Evolutionary conservation across 2,888 invertebrate genomes (phyloP).

Genomic region (Mythimna albipuncta): DNA sequence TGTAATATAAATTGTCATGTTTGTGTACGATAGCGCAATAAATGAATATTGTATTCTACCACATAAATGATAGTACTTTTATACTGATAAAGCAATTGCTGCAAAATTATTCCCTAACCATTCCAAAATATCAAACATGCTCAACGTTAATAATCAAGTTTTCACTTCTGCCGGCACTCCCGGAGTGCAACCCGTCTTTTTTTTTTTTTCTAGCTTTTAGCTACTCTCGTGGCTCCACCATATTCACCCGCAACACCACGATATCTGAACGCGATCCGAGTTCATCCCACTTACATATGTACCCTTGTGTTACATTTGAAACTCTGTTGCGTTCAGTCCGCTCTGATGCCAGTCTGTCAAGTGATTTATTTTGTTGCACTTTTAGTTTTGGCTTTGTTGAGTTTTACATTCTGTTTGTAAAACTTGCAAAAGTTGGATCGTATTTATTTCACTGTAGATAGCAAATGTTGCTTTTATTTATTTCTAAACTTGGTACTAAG

Average conservation of each 20-base stretch:
- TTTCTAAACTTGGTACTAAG: too few relatives aligned
- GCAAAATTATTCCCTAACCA: too few relatives aligned
- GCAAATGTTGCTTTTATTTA: not conserved
- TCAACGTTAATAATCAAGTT: too few relatives aligned
- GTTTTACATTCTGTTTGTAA: conserved; percentile 18
- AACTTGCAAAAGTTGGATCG: not conserved
- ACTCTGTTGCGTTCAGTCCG: conserved; percentile 19
- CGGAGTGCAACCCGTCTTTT: too few relatives aligned
- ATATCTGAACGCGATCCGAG: conserved; percentile 36
- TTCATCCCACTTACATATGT: conserved; percentile 59
- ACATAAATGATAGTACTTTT: too few relatives aligned
- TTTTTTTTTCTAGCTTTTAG: not conserved
- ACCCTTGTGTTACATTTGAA: conserved; percentile 19
- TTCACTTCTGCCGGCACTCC: too few relatives aligned
- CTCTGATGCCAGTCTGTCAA: conserved; percentile 32
- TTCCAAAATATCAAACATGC: too few relatives aligned
- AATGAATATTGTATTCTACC: too few relatives aligned
- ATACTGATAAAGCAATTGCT: too few relatives aligned
- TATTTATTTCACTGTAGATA: not conserved
- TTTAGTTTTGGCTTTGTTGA: conserved; percentile 12
- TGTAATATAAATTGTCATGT: too few relatives aligned
- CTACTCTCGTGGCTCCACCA: conserved; percentile 8
- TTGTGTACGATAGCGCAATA: too few relatives aligned
- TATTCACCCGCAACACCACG: conserved; percentile 6
- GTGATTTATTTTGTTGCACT: conserved; percentile 45